phyloP scores from a whole-genome alignment of 2,113 vertebrate genomes.

The Megalops atlanticus region DNA sequence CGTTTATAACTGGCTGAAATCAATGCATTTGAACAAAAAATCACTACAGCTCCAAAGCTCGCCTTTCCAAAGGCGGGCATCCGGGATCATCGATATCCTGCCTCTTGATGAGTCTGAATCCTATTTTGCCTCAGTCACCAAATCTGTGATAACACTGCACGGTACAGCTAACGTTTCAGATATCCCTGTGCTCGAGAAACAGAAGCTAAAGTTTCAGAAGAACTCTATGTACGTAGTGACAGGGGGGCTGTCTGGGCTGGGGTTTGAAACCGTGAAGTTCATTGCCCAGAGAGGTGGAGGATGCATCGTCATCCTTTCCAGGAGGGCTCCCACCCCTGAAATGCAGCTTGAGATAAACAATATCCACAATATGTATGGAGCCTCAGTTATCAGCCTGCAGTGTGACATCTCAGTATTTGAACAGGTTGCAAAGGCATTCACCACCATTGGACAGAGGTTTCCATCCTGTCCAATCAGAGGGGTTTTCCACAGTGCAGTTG shows the following conservation, averaged over 20 bases:
- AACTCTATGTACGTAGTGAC: slow-evolving; percentile 76
- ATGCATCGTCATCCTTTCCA: slow-evolving; percentile 73
- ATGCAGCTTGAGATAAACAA: slow-evolving; percentile 66
- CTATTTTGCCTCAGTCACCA: slow-evolving; percentile 67
- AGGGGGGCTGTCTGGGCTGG: slow-evolving; percentile 81
- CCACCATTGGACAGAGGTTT: slow-evolving; percentile 59
- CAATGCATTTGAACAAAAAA: slow-evolving; percentile 59
- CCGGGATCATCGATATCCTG: slow-evolving; percentile 25
- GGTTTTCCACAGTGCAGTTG: slow-evolving; percentile 83
- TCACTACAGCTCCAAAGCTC: slow-evolving; percentile 45
- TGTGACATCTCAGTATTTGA: slow-evolving; percentile 69
- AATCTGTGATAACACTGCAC: slow-evolving; percentile 47
- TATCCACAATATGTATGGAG: slow-evolving; percentile 62
- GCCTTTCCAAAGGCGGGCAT: slow-evolving; percentile 53
- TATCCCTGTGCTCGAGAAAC: slow-evolving; percentile 59
- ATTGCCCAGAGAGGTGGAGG: slow-evolving; percentile 75
- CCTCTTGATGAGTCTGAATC: slow-evolving; percentile 50
- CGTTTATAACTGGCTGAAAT: slow-evolving; percentile 70
- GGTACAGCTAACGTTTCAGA: slow-evolving; percentile 50
- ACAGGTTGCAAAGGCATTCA: slow-evolving; percentile 65
- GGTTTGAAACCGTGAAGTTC: slow-evolving; percentile 85
- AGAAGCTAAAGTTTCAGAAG: slow-evolving; percentile 67
- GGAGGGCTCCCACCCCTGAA: slow-evolving; percentile 62
- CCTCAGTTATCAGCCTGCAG: slow-evolving; percentile 58
- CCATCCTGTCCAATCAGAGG: slow-evolving; percentile 72